phyloP scores from a whole-genome alignment of 2,888 invertebrate genomes.

The Pammene fasciana region DNA sequence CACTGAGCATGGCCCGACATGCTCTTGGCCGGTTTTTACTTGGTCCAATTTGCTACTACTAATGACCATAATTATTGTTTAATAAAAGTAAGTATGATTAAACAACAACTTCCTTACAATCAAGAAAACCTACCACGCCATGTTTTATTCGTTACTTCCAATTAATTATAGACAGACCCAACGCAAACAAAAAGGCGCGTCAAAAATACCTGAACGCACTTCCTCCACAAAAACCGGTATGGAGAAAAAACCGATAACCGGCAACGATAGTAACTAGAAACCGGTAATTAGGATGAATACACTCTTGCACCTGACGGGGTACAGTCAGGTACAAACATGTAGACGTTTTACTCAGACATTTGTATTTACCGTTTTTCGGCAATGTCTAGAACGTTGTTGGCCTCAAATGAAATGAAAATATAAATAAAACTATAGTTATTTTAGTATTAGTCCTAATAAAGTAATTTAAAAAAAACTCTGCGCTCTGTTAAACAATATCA shows the following conservation, averaged over 20 bases:
- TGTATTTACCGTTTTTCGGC: neutral
- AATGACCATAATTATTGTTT: neutral
- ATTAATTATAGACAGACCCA: conserved; percentile 13
- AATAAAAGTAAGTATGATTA: neutral
- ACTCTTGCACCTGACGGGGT: conserved; percentile 15
- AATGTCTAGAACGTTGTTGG: too few species aligned
- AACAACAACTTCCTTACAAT: neutral
- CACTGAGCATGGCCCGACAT: too few species aligned
- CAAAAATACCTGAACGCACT: conserved; percentile 31
- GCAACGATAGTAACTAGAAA: conserved; percentile 35
- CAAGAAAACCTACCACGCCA: neutral
- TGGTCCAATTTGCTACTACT: too few species aligned
- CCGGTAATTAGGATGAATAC: conserved; percentile 38
- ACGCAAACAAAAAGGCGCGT: conserved; percentile 18
- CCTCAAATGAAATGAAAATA: too few species aligned
- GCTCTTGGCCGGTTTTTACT: too few species aligned
- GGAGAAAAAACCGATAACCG: conserved; percentile 32
- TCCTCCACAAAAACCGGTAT: conserved; percentile 37
- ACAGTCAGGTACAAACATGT: conserved; percentile 4
- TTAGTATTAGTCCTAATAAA: too few species aligned
- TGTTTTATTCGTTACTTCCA: neutral
- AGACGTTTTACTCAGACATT: neutral
- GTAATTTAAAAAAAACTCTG: too few species aligned
- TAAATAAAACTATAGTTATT: too few species aligned
- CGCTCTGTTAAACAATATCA: too few species aligned